Evolutionary conservation across 2,888 invertebrate genomes (phyloP).

Genomic region (Notodonta ziczac): DNA sequence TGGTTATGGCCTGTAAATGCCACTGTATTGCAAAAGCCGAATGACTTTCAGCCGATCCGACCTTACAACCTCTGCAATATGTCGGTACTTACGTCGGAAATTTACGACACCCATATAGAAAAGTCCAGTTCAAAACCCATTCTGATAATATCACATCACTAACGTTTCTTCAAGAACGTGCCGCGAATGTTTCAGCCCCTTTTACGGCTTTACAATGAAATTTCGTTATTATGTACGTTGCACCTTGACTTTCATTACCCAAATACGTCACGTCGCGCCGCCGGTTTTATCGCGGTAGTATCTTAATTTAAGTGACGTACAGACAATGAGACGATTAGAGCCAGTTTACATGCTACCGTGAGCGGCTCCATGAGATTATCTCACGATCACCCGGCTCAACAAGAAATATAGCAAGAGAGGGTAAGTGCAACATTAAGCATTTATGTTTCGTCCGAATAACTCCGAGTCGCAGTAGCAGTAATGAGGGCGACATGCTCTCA

Average conservation of each 20-base stretch:
- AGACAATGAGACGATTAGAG: slow-evolving; percentile 52
- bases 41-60: neutral
- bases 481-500: slow-evolving; percentile 35
- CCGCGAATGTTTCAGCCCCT: slow-evolving; percentile 25
- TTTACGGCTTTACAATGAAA: slow-evolving; percentile 24
- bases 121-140: slow-evolving; percentile 14
- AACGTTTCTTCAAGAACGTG: slow-evolving; percentile 27
- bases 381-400: slow-evolving; percentile 26
- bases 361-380: slow-evolving; percentile 44
- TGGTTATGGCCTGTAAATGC: neutral
- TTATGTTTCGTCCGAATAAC: neutral
- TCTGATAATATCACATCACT: slow-evolving; percentile 19
- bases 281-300: slow-evolving; percentile 38
- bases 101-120: neutral
- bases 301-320: slow-evolving; percentile 44
- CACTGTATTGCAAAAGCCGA: neutral
- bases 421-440: neutral
- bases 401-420: slow-evolving; percentile 21
- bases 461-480: slow-evolving; percentile 16
- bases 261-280: slow-evolving; percentile 49
- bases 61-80: neutral
- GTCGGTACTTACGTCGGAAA: neutral
- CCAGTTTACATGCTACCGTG: slow-evolving; percentile 33
- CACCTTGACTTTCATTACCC: slow-evolving; percentile 48
- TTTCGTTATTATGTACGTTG: slow-evolving; percentile 31